These are phyloP conservation scores for Pelochelys cantorii DNA, from an alignment of 2,797 vertebrate species.

Conservation along the genomic window DNA sequence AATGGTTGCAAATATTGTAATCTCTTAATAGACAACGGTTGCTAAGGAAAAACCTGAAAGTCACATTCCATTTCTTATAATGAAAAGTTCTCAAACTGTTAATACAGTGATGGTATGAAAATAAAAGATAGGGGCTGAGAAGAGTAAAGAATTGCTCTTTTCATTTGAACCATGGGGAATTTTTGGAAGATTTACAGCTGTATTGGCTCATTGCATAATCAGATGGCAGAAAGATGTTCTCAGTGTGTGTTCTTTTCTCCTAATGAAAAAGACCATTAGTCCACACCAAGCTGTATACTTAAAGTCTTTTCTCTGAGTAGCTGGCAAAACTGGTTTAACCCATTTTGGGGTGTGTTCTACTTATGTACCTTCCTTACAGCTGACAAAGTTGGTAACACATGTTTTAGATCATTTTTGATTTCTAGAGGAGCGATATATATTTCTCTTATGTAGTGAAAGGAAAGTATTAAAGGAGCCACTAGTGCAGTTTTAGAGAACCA, in stretches of 20 bases:
- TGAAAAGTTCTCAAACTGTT: slow-evolving; percentile 80
- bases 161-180: slow-evolving; percentile 79
- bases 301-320: slow-evolving; percentile 53
- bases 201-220: slow-evolving; percentile 84
- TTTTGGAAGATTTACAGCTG: slow-evolving; percentile 82
- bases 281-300: slow-evolving; percentile 71
- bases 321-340: slow-evolving; percentile 58
- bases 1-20: slow-evolving; percentile 40
- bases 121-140: slow-evolving; percentile 79
- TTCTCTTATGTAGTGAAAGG: neutral
- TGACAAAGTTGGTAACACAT: neutral
- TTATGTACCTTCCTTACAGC: slow-evolving; percentile 1
- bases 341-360: slow-evolving; percentile 28
- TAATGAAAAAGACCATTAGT: slow-evolving; percentile 82
- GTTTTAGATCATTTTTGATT: neutral
- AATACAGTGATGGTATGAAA: slow-evolving; percentile 80
- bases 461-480: neutral
- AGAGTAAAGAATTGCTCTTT: slow-evolving; percentile 82
- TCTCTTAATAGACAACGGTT: slow-evolving; percentile 61
- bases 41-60: slow-evolving; percentile 66
- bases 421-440: slow-evolving; percentile 24
- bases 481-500: neutral
- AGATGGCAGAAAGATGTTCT: slow-evolving; percentile 81
- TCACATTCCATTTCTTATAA: slow-evolving; percentile 83
- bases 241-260: slow-evolving; percentile 77